Evolutionary conservation across 2,113 vertebrate species (phyloP).

Genomic region (Raja brachyura): DNA sequence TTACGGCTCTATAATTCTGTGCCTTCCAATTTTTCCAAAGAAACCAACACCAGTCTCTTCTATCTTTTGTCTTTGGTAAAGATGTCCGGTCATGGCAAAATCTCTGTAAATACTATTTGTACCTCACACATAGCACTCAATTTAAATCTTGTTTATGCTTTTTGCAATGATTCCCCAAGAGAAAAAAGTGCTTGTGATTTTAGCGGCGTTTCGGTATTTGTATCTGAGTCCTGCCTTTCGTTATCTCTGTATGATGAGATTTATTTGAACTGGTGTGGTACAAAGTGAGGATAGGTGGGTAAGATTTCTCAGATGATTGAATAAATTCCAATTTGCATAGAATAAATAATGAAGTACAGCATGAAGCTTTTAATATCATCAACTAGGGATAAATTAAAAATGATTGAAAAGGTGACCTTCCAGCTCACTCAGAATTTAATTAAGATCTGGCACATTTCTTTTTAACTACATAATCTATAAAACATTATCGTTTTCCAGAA

Average conservation of each 20-base stretch:
- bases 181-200: neutral
- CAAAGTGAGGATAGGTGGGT: neutral
- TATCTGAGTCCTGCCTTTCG: neutral
- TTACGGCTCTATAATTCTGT: no score
- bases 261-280: neutral
- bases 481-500: neutral
- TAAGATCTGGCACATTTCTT: slow-evolving; percentile 11
- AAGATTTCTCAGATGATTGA: neutral
- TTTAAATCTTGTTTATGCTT: neutral
- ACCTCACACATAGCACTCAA: neutral
- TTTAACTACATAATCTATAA: neutral
- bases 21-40: no score
- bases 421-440: neutral
- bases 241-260: neutral
- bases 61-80: no score
- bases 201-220: neutral
- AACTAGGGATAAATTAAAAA: neutral
- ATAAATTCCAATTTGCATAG: neutral
- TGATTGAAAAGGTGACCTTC: neutral
- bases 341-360: slow-evolving; percentile 19
- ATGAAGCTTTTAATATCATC: neutral
- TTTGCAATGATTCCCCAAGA: neutral
- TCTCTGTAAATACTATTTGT: no score
- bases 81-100: no score
- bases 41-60: no score